Conservation (phyloP, 2,113 vertebrate genomes). For the Casuarius casuarius region DNA sequence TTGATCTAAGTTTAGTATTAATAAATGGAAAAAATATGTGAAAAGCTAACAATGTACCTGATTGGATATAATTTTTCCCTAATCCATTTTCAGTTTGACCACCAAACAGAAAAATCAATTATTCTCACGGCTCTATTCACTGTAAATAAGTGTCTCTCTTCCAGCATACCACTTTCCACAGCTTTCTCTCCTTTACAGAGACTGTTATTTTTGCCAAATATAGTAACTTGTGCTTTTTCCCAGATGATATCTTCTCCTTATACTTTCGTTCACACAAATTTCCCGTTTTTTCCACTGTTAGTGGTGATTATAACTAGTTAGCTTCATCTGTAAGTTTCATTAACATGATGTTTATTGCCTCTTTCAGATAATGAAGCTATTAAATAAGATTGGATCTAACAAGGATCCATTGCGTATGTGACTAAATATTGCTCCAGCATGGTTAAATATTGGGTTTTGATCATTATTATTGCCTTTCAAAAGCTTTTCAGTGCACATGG, state of each 20-base stretch:
- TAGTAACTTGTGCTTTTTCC: background rate
- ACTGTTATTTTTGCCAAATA: background rate
- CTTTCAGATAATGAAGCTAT: conserved; percentile 31
- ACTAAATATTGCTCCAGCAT: background rate
- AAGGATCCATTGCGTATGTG: background rate
- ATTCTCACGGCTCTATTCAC: conserved; percentile 8
- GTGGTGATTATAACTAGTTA: conserved; percentile 21
- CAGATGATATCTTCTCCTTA: background rate
- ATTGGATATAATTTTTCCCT: conserved; percentile 29
- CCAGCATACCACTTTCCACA: background rate
- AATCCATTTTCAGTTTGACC: conserved; percentile 39
- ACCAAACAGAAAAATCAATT: conserved; percentile 49
- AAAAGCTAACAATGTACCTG: background rate
- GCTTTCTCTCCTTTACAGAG: background rate
- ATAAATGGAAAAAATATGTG: conserved; percentile 26
- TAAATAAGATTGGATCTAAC: conserved; percentile 23
- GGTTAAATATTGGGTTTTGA: background rate
- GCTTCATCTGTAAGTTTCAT: conserved; percentile 15
- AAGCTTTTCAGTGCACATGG: background rate
- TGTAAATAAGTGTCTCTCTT: background rate
- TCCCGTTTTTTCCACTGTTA: conserved; percentile 3
- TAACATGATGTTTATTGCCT: conserved; percentile 30
- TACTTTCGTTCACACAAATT: background rate
- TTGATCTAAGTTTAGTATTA: conserved; percentile 31
- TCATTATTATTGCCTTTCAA: conserved; percentile 17